Evolutionary conservation across 2,113 vertebrate species (phyloP), one percentile per base, ranked within the genome.

Genomic region (Xiphorhynchus elegans): DNA sequence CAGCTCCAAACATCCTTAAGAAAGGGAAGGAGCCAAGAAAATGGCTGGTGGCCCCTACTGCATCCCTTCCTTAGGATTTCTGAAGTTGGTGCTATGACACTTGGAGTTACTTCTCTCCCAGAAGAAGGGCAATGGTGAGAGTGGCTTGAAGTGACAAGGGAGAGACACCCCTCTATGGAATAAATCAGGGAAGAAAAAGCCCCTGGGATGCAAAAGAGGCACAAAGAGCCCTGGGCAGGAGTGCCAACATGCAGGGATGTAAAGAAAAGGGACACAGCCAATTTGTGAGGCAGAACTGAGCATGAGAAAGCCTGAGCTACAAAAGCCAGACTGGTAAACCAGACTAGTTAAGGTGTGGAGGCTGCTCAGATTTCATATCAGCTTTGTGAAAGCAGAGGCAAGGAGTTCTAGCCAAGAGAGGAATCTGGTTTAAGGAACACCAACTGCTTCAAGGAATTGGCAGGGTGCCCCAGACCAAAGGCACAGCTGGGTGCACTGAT

Each of bases 371-470:
- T 70, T 70, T 81, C 84, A 89, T 37, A 25, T 53, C 74, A 93
- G 56, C 2, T 0, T 56, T 72, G 69, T 37, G 66, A 81, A 90
- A 90, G 69, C 84, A 93, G 68, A 70, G 42, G 68, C 16, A 77
- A 74, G 49, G 56, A 87, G 24, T 56, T 49, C 72, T 44, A 78
- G n/a, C 73, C 47, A 63, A 82, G 60, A 60, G 73, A 87, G 64
- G 56, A 68, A 83, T 39, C 52, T 67, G 49, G 40, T 74, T 49
- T 95, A 74, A 91, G 69, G 77, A 93, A 82, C 73, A 92, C 28
- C 60, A 91, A 4, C 52, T 75, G 84, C 91, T 92, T 59, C 83
- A 93, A 90, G 72, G 73, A 84, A 62, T 3, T 93, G 84, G 93
- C 84, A 90, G 52, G 18, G 49, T 84, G 73, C 68, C 39, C 55